These are phyloP conservation scores for Calameuta idolon DNA, from an alignment of 2,888 invertebrate species.

Conservation along the genomic window DNA sequence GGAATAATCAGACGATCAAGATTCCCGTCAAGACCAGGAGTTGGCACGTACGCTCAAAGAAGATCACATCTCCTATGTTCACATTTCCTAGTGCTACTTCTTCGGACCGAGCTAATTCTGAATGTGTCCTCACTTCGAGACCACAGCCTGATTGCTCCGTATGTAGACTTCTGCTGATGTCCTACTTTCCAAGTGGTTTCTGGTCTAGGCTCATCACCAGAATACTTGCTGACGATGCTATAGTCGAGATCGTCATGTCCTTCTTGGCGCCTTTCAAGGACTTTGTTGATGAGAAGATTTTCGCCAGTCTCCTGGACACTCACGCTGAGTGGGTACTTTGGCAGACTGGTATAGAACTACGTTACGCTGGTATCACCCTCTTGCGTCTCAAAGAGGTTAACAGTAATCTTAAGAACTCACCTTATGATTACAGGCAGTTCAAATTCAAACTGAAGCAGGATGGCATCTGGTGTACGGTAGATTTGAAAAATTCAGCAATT, in stretches of 20 bases:
- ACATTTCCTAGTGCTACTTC: slow-evolving; percentile 33
- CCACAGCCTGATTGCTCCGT: slow-evolving; percentile 73
- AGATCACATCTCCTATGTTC: slow-evolving; percentile 68
- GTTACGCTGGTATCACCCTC: slow-evolving; percentile 84
- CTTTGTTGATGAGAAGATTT: slow-evolving; percentile 73
- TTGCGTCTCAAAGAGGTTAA: slow-evolving; percentile 87
- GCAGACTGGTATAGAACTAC: slow-evolving; percentile 91
- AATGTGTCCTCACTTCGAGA: slow-evolving; percentile 67
- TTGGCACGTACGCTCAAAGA: slow-evolving; percentile 75
- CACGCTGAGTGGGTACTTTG: slow-evolving; percentile 93
- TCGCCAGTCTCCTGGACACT: slow-evolving; percentile 75
- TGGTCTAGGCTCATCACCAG: slow-evolving; percentile 95
- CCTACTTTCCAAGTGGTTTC: slow-evolving; percentile 98
- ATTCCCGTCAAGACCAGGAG: slow-evolving; percentile 76
- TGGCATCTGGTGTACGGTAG: slow-evolving; percentile 87
- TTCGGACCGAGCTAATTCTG: slow-evolving; percentile 51
- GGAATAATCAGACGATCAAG: slow-evolving; percentile 62
- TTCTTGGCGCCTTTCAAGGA: slow-evolving; percentile 81
- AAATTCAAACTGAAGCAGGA: slow-evolving; percentile 85
- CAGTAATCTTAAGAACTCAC: slow-evolving; percentile 70
- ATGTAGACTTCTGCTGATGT: slow-evolving; percentile 87
- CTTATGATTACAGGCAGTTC: slow-evolving; percentile 69
- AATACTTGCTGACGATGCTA: slow-evolving; percentile 89
- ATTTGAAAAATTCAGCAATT: slow-evolving; percentile 82
- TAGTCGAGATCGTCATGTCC: slow-evolving; percentile 81